Evolutionary conservation across 2,888 invertebrate genomes (phyloP).

Genomic region (Sminthurides aquaticus): DNA sequence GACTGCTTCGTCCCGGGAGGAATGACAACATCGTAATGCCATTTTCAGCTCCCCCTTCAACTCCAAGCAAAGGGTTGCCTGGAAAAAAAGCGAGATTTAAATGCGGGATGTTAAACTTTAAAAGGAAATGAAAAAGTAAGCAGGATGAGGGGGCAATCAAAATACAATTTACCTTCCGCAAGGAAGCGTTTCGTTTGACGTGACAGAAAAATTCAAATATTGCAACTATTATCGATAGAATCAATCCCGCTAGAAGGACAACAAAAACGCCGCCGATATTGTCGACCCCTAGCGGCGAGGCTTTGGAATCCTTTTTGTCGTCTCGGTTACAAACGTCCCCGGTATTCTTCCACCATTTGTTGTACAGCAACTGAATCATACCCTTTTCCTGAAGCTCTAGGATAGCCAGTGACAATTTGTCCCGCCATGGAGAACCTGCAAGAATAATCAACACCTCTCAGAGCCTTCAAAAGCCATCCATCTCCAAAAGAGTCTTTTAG

Average conservation of each 20-base stretch:
- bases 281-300: slow-evolving; percentile 82
- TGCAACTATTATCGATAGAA: slow-evolving; percentile 82
- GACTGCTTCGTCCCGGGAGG: slow-evolving; percentile 37
- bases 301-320: slow-evolving; percentile 82
- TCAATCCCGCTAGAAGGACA: slow-evolving; percentile 84
- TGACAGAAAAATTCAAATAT: slow-evolving; percentile 93
- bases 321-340: slow-evolving; percentile 84
- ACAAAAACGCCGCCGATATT: slow-evolving; percentile 94
- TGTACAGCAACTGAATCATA: slow-evolving; percentile 83
- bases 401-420: slow-evolving; percentile 88
- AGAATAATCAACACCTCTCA: too few species aligned
- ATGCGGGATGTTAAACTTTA: not conserved
- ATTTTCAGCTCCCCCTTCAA: slow-evolving; percentile 88
- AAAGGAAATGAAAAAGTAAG: not conserved
- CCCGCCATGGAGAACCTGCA: slow-evolving; percentile 83
- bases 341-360: slow-evolving; percentile 97
- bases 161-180: slow-evolving; percentile 55
- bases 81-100: slow-evolving; percentile 37
- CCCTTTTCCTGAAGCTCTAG: slow-evolving; percentile 92
- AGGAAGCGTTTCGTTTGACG: slow-evolving; percentile 76
- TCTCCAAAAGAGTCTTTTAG: too few species aligned
- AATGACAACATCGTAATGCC: slow-evolving; percentile 65
- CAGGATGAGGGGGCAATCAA: not conserved
- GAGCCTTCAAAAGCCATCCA: too few species aligned
- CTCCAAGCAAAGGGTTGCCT: slow-evolving; percentile 84